A percentile compares a stretch with the other conserved stretches of the same genome.
Conservation (phyloP, 2,797 vertebrate genomes). For the Enteromius viviparus region DNA sequence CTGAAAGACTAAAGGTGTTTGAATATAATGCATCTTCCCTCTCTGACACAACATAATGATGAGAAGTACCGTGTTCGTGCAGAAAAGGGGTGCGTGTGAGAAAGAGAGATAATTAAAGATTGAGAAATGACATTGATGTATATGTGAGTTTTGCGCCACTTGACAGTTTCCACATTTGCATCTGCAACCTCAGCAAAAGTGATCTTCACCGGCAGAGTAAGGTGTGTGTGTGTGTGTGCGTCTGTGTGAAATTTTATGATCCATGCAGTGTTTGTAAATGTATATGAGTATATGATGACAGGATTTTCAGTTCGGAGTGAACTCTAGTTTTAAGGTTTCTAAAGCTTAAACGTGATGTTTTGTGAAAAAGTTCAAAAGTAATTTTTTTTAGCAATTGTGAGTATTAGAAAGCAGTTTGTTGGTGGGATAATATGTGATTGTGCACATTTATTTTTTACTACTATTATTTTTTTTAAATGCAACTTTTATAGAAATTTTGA, state of each 20-base stretch:
- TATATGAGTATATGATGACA: neutral
- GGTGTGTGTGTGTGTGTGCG: constrained; percentile 8
- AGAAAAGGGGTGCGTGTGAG: constrained; percentile 7
- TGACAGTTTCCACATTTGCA: constrained; percentile 55
- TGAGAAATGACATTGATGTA: constrained; percentile 48
- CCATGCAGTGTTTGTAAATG: neutral
- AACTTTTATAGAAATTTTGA: neutral
- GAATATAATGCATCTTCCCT: neutral
- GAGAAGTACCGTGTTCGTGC: neutral
- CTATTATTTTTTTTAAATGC: too few relatives aligned
- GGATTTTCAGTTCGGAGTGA: neutral
- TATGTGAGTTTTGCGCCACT: constrained; percentile 55
- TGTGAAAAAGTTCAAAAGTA: too few relatives aligned
- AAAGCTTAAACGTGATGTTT: neutral
- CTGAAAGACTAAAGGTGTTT: neutral
- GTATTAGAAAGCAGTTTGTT: neutral
- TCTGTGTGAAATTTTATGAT: neutral
- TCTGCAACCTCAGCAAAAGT: constrained; percentile 61
- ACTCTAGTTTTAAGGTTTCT: neutral
- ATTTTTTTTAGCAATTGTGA: neutral
- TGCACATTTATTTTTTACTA: neutral
- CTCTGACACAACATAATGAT: constrained; percentile 11
- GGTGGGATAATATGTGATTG: neutral
- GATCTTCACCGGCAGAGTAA: constrained; percentile 59
- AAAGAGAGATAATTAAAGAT: constrained; percentile 48